A percentile compares a stretch with the other conserved stretches of the same genome.
Conservation (phyloP, 2,888 invertebrate species). For the Deilephila elpenor region DNA sequence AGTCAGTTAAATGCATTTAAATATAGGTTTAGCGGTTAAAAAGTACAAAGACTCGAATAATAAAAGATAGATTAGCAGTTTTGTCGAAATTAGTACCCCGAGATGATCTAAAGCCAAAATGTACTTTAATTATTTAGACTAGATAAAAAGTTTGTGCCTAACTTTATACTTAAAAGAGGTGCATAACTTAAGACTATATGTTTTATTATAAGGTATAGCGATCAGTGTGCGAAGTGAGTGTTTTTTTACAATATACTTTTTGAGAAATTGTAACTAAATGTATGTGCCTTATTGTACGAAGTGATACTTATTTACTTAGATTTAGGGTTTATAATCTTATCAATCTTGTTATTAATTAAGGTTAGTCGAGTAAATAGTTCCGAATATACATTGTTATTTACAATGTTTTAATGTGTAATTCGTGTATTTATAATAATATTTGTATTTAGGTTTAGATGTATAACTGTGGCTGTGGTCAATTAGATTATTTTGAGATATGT, state of each 20-base stretch:
- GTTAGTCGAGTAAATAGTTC: slow-evolving; percentile 43
- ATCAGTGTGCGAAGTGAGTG: slow-evolving; percentile 55
- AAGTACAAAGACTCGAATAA: slow-evolving; percentile 78
- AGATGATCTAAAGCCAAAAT: slow-evolving; percentile 68
- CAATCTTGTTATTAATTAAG: slow-evolving; percentile 20
- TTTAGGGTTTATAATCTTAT: slow-evolving; percentile 24
- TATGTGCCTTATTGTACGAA: slow-evolving; percentile 73
- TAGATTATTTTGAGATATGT: slow-evolving; percentile 54
- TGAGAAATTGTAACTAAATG: slow-evolving; percentile 53
- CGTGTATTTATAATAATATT: slow-evolving; percentile 41
- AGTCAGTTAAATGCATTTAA: slow-evolving; percentile 79
- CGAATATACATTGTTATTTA: slow-evolving; percentile 48
- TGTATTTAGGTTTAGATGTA: slow-evolving; percentile 50
- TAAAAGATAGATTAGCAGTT: slow-evolving; percentile 57
- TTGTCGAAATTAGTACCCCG: slow-evolving; percentile 54
- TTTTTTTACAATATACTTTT: slow-evolving; percentile 48
- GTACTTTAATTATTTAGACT: slow-evolving; percentile 58
- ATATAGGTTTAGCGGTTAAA: slow-evolving; percentile 70
- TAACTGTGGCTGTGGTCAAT: slow-evolving; percentile 74
- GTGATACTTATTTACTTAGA: slow-evolving; percentile 56
- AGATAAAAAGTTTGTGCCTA: slow-evolving; percentile 47
- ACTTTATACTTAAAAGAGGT: slow-evolving; percentile 55
- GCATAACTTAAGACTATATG: slow-evolving; percentile 52
- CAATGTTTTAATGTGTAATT: slow-evolving; percentile 32
- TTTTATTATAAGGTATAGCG: slow-evolving; percentile 51